phyloP scores from a whole-genome alignment of 2,797 vertebrate species.

The Pantherophis vulpinus region DNA sequence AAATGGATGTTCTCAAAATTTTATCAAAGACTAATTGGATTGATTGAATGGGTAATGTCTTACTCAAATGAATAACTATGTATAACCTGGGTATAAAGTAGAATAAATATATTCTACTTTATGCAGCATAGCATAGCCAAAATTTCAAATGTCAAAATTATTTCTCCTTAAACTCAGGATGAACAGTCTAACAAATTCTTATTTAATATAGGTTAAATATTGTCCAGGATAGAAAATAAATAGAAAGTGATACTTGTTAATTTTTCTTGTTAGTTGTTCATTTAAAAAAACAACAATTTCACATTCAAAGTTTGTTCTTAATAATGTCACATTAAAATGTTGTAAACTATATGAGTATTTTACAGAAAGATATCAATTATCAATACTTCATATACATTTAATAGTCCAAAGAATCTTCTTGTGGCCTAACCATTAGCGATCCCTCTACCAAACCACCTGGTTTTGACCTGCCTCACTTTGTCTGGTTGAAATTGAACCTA shows the following conservation, averaged over 20 bases:
- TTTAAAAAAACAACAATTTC: background rate
- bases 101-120: background rate
- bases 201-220: background rate
- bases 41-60: background rate
- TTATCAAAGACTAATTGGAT: background rate
- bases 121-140: background rate
- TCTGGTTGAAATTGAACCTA: background rate
- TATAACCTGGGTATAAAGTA: background rate
- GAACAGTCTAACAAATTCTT: background rate
- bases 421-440: background rate
- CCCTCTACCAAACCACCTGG: background rate
- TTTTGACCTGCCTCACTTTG: background rate
- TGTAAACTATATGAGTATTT: background rate
- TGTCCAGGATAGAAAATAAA: background rate
- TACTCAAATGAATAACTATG: background rate
- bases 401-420: background rate
- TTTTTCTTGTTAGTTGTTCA: background rate
- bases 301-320: background rate
- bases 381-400: background rate
- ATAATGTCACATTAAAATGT: background rate
- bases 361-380: background rate
- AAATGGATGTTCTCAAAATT: background rate
- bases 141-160: background rate
- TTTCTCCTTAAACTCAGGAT: background rate
- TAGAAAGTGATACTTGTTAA: background rate